Evolutionary conservation across 2,113 vertebrate genomes (phyloP).

Genomic region (Donacobius atricapilla): DNA sequence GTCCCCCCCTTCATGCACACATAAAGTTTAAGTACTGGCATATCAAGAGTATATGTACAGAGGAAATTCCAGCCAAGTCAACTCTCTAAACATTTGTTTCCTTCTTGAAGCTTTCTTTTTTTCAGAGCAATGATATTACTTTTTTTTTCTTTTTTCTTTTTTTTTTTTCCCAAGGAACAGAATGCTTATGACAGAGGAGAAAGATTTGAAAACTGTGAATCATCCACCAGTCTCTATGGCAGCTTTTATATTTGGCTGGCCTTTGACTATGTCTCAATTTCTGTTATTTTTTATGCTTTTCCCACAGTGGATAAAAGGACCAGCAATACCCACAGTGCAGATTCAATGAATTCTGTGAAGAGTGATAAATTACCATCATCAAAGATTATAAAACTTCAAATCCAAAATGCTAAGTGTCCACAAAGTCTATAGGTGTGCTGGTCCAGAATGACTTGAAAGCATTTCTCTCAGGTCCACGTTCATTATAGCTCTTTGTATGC

Average conservation of each 20-base stretch:
- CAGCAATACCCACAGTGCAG: neutral
- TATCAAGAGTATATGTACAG: neutral
- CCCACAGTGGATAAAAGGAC: neutral
- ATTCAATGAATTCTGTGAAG: neutral
- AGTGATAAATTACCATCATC: neutral
- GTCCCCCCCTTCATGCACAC: neutral
- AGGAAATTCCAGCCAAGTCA: conserved; percentile 10
- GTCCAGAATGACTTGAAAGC: neutral
- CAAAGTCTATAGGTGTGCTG: neutral
- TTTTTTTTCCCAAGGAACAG: neutral
- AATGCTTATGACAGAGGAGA: neutral
- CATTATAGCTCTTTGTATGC: neutral
- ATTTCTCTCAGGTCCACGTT: neutral
- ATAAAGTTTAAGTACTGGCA: neutral
- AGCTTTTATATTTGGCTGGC: neutral
- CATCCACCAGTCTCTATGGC: neutral
- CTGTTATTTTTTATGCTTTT: neutral
- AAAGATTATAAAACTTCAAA: neutral
- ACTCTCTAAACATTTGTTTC: neutral
- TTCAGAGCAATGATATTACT: neutral
- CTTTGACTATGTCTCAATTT: neutral
- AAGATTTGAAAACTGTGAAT: conserved; percentile 21
- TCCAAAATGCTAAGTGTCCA: neutral
- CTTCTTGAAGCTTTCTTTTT: neutral
- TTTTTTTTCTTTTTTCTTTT: neutral